Percentiles rank a stretch among this genome's conserved stretches.
Evolutionary conservation across 2,113 vertebrate genomes (phyloP).

Genomic region (Oncorhynchus nerka): DNA sequence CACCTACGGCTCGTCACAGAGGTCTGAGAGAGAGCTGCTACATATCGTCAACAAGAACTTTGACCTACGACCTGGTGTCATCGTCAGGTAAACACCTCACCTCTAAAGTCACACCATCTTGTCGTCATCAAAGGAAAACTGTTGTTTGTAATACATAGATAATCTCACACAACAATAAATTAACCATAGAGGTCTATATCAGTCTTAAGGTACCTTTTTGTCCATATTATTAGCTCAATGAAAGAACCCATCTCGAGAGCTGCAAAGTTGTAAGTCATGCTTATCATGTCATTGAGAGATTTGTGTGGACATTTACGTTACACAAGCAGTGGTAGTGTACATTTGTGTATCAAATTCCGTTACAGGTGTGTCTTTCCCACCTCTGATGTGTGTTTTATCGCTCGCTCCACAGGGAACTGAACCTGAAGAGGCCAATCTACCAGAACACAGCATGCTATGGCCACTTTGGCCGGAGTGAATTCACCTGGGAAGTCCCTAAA

Average conservation of each 20-base stretch:
- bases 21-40: constrained; percentile 85
- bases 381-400: not conserved
- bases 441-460: constrained; percentile 94
- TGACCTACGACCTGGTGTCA: constrained; percentile 93
- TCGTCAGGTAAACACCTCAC: constrained; percentile 84
- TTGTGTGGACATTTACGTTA: no score
- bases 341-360: not conserved
- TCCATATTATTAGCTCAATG: no score
- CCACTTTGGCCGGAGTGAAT: constrained; percentile 90
- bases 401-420: constrained; percentile 80
- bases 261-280: no score
- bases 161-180: no score
- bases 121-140: not conserved
- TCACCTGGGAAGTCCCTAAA: constrained; percentile 90
- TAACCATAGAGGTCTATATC: no score
- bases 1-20: constrained; percentile 89
- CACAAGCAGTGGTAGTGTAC: not conserved
- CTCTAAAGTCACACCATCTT: not conserved
- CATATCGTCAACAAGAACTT: constrained; percentile 93
- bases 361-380: not conserved
- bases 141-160: no score
- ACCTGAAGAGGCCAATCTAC: constrained; percentile 91
- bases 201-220: no score
- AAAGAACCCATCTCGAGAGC: no score
- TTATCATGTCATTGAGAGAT: no score